phyloP scores from a whole-genome alignment of 2,797 vertebrate species.

The Mormyrops boulengeri region DNA sequence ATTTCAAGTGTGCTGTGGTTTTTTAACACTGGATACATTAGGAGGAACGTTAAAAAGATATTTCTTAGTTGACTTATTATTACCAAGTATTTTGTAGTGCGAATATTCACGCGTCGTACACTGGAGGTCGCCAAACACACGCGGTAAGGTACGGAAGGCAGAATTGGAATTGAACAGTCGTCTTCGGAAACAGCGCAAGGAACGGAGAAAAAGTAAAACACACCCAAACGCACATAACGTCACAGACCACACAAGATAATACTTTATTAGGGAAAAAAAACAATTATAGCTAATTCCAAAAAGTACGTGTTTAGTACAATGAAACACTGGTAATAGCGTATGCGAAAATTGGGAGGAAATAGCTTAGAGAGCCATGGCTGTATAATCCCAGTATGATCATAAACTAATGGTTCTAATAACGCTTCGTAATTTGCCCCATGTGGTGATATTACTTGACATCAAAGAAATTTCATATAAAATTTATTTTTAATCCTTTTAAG shows the following conservation, averaged over 20 bases:
- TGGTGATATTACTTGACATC: not conserved
- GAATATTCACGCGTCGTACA: constrained; percentile 36
- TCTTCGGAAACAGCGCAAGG: constrained; percentile 35
- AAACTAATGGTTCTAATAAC: not conserved
- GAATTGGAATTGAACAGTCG: constrained; percentile 12
- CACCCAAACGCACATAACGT: constrained; percentile 25
- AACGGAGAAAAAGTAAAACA: constrained; percentile 1
- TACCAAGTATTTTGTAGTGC: constrained; percentile 19
- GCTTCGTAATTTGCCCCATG: not conserved
- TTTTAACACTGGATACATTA: not conserved
- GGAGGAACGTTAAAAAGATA: not conserved
- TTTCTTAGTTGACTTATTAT: constrained; percentile 26
- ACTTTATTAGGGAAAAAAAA: not conserved
- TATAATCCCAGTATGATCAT: not conserved
- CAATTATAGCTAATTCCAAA: not conserved
- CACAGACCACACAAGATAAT: constrained; percentile 8
- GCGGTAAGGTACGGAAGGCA: constrained; percentile 18
- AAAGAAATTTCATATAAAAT: not conserved
- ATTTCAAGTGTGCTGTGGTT: not conserved
- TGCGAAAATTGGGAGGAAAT: not conserved
- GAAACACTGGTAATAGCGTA: not conserved
- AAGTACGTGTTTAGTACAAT: not conserved
- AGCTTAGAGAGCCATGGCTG: not conserved
- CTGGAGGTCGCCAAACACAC: constrained; percentile 66
- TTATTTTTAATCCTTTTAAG: not conserved